Percentiles rank a stretch among this genome's conserved stretches.
These are phyloP conservation scores for Brenthis daphne DNA, from an alignment of 2,888 invertebrate species.

Conservation along the genomic window DNA sequence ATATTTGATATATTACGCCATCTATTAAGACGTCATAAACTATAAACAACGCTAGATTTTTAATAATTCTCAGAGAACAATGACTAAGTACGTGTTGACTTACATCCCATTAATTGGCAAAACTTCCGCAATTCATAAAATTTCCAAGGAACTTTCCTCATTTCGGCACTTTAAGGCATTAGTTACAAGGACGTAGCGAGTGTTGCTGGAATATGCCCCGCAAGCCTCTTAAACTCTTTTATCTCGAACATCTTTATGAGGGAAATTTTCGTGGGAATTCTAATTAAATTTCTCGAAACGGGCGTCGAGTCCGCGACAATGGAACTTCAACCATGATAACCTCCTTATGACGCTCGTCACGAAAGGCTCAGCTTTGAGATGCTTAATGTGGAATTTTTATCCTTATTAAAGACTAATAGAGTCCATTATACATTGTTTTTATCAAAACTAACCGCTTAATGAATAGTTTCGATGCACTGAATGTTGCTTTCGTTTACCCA, in stretches of 20 bases:
- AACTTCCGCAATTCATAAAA: slow-evolving; percentile 24
- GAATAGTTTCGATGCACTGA: slow-evolving; percentile 28
- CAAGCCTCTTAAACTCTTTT: slow-evolving; percentile 23
- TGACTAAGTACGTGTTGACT: slow-evolving; percentile 25
- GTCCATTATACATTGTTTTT: slow-evolving; percentile 9
- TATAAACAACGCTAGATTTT: neutral
- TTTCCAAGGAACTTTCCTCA: slow-evolving; percentile 23
- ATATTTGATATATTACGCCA: too few relatives aligned
- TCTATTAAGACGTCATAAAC: neutral
- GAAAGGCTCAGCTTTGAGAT: slow-evolving; percentile 20
- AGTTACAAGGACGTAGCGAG: slow-evolving; percentile 26
- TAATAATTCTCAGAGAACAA: slow-evolving; percentile 7
- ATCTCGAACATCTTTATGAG: slow-evolving; percentile 41
- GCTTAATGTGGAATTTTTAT: slow-evolving; percentile 8
- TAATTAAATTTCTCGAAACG: slow-evolving; percentile 72
- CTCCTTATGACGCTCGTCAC: slow-evolving; percentile 35
- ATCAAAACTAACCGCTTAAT: slow-evolving; percentile 29
- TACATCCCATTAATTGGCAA: slow-evolving; percentile 22
- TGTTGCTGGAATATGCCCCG: slow-evolving; percentile 37
- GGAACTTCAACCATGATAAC: slow-evolving; percentile 38
- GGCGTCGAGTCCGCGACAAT: slow-evolving; percentile 52
- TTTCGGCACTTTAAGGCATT: slow-evolving; percentile 28
- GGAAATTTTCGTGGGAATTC: slow-evolving; percentile 65
- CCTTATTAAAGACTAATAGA: slow-evolving; percentile 11
- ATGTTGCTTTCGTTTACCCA: slow-evolving; percentile 21